A percentile compares a stretch with the other conserved stretches of the same genome.
Evolutionary conservation across 2,888 invertebrate genomes (phyloP).

Genomic region (Hybos culiciformis): DNA sequence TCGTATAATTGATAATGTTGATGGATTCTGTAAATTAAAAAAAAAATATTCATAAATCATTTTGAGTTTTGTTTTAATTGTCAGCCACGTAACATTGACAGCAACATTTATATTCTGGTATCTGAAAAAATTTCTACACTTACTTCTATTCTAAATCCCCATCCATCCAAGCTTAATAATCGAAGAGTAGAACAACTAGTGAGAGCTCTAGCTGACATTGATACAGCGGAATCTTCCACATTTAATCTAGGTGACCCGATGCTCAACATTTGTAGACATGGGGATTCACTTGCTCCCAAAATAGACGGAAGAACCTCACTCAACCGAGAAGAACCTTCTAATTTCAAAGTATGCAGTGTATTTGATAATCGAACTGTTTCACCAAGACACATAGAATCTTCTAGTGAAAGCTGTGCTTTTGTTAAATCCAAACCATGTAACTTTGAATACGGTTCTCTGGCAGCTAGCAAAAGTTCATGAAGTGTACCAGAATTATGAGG

Average conservation of each 20-base stretch:
- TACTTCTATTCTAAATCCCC: constrained; percentile 44
- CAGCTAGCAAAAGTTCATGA: constrained; percentile 28
- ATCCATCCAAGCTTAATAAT: constrained; percentile 41
- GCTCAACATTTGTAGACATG: constrained; percentile 40
- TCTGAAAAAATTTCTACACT: constrained; percentile 11
- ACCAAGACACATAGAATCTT: constrained; percentile 42
- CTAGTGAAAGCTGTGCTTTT: constrained; percentile 40
- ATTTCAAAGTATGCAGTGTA: constrained; percentile 39
- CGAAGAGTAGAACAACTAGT: constrained; percentile 37
- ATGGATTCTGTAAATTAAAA: constrained; percentile 15
- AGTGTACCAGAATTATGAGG: constrained; percentile 26
- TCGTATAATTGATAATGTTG: constrained; percentile 37
- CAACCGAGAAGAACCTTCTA: constrained; percentile 41
- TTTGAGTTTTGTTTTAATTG: not conserved
- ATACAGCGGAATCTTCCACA: constrained; percentile 37
- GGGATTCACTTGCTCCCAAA: constrained; percentile 40
- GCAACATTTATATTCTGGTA: not conserved
- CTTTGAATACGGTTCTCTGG: constrained; percentile 38
- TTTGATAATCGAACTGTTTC: constrained; percentile 40
- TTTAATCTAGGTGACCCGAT: constrained; percentile 40
- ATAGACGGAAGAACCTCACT: constrained; percentile 42
- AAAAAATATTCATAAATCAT: not conserved
- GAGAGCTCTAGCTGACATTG: constrained; percentile 23
- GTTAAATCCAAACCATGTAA: constrained; percentile 41
- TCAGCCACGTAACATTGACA: too few relatives aligned